Conservation (phyloP, 2,113 vertebrate species). For the Polyodon spathula region DNA sequence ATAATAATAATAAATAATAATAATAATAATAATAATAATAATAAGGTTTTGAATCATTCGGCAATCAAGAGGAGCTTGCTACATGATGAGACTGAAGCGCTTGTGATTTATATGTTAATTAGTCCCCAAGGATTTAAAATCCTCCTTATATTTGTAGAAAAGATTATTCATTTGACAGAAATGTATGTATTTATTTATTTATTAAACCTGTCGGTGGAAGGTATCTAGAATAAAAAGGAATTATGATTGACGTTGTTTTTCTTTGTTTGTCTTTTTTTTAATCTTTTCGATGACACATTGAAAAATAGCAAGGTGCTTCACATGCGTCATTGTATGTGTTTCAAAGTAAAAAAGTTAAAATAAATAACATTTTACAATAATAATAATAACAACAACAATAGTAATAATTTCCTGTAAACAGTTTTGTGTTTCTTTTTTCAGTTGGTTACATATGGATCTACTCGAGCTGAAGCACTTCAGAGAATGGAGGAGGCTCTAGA, state of each 20-base stretch:
- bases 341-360: no score
- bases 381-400: no score
- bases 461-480: constrained; percentile 77
- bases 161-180: constrained; percentile 16
- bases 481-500: constrained; percentile 84
- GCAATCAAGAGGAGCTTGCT: background rate
- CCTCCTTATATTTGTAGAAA: background rate
- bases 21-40: background rate
- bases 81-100: background rate
- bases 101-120: constrained; percentile 15
- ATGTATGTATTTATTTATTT: no score
- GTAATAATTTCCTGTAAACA: background rate
- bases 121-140: constrained; percentile 1
- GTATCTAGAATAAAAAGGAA: no score
- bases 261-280: no score
- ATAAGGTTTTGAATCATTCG: background rate
- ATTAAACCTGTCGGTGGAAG: no score
- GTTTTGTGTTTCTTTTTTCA: constrained; percentile 34
- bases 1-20: background rate
- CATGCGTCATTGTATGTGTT: no score
- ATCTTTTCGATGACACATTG: no score
- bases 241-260: no score
- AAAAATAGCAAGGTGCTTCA: no score
- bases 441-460: constrained; percentile 80
- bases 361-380: no score